Conservation (phyloP, 2,113 vertebrate species). For the Gymnarchus niloticus region DNA sequence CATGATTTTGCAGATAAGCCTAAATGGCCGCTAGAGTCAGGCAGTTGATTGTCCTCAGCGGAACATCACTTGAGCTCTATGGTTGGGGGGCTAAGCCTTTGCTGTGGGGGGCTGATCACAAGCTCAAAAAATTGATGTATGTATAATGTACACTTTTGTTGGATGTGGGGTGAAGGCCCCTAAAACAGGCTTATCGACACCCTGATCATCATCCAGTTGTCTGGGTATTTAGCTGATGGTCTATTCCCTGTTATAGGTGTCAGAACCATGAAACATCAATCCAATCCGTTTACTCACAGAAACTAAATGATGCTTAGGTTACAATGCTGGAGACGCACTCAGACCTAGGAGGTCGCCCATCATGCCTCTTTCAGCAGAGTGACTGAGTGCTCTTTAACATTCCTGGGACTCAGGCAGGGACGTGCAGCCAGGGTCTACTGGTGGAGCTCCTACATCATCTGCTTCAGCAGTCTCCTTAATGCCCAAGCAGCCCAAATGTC, state of each 20-base stretch:
- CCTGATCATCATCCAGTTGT: background rate
- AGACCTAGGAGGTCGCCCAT: background rate
- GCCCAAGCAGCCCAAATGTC: background rate
- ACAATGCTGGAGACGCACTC: background rate
- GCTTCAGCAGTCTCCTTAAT: background rate
- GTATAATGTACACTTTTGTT: too few species aligned
- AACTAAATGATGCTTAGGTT: background rate
- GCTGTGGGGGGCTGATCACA: too few species aligned
- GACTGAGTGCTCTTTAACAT: background rate
- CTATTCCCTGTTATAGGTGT: background rate
- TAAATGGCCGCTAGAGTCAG: background rate
- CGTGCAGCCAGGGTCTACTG: background rate
- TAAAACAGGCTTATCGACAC: too few species aligned
- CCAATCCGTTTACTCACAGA: background rate
- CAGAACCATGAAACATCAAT: background rate
- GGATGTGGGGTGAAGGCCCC: too few species aligned
- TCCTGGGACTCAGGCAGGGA: background rate
- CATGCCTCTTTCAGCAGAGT: background rate
- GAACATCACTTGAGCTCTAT: too few species aligned
- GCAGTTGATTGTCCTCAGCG: background rate
- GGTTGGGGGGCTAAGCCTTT: too few species aligned
- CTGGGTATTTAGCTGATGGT: background rate
- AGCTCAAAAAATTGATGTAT: too few species aligned
- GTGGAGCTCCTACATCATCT: background rate
- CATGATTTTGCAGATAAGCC: background rate